Base-by-base conservation (phyloP, 2,888 invertebrate species). In the Mesorhabditis sp. region DNA sequence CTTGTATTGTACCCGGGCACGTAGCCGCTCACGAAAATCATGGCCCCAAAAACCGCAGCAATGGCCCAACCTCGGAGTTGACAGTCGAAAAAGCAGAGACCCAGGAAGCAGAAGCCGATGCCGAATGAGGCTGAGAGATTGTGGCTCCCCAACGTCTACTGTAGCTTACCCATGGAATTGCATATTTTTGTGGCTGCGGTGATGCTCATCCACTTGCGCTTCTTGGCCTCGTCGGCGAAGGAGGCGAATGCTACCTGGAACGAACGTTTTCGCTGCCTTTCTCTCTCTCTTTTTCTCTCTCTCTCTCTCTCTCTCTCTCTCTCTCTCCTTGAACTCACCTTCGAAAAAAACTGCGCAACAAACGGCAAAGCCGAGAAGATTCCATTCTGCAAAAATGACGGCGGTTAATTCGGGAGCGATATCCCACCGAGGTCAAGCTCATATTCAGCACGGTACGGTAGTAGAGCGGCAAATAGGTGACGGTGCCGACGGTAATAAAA, bases 1-100 rank as follows among this genome's bases (percentile, higher is more conserved):
- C 79, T 82, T 13, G 84, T 84, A 63, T 81, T 84, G 74, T 85
- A 84, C 28, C 84, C 84, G 13, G 84, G 84, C 15, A 84, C 81
- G 71, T 79, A 84, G 41, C 84, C 84, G n/a, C 82, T 82, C 7
- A 80, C 78, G 67, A 84, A 77, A 4, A 83, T 80, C 76, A 84
- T 78, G 1, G 84, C 82, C 4, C 74, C 50, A 45, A 77, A 76
- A n/a, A 83, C 78, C 28, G 83, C 72, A 10, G 77, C 69, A 45
- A 84, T 79, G 13, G 84, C 84, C 44, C 71, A 61, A 3, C 63
- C 62, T 41, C 81, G 66, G 28, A 76, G 72, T 4, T 72, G 72
- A 70, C 84, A 84, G 64, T 83, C 80, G 66, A 80, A 81, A 69
- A 79, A 81, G 15, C 83, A 80, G n/a, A 85, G 72, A 43, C 80